Percentiles rank a stretch among this genome's conserved stretches.
Evolutionary conservation across 2,888 invertebrate species (phyloP).

Genomic region (Romanomermis culicivorax): DNA sequence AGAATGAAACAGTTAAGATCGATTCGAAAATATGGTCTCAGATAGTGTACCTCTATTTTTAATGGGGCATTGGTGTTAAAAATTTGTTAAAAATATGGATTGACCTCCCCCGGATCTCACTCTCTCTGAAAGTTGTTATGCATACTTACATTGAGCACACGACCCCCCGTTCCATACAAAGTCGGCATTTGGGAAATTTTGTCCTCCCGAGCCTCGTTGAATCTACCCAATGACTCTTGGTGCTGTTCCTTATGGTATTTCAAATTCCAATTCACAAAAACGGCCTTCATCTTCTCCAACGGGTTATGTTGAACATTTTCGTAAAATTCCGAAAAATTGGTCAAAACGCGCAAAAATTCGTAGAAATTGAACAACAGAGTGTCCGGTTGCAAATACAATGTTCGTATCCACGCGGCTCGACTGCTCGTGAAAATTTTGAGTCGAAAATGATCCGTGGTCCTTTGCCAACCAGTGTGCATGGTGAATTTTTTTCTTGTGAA

Average conservation of each 20-base stretch:
- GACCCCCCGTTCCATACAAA: constrained; percentile 54
- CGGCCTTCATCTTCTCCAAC: constrained; percentile 12
- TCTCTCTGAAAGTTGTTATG: no score
- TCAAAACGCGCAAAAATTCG: constrained; percentile 59
- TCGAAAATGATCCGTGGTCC: constrained; percentile 50
- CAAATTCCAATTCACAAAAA: constrained; percentile 21
- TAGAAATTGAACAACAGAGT: constrained; percentile 57
- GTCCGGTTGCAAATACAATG: constrained; percentile 48
- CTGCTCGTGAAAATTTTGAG: constrained; percentile 45
- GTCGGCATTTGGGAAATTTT: constrained; percentile 19
- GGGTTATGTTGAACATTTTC: constrained; percentile 14
- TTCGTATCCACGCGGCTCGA: constrained; percentile 45
- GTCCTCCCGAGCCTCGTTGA: constrained; percentile 1
- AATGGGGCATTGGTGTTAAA: no score
- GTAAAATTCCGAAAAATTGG: constrained; percentile 26
- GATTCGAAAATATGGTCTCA: no score
- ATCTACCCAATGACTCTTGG: no score
- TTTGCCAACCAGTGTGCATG: constrained; percentile 59
- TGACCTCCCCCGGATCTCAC: no score
- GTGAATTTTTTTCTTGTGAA: constrained; percentile 53
- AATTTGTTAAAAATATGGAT: no score
- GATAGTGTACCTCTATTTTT: no score
- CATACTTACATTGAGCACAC: constrained; percentile 12
- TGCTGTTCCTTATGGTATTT: constrained; percentile 19
- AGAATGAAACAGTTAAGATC: no score